Evolutionary conservation across 2,888 invertebrate genomes (phyloP).

Genomic region (Ectemnius continuus): DNA sequence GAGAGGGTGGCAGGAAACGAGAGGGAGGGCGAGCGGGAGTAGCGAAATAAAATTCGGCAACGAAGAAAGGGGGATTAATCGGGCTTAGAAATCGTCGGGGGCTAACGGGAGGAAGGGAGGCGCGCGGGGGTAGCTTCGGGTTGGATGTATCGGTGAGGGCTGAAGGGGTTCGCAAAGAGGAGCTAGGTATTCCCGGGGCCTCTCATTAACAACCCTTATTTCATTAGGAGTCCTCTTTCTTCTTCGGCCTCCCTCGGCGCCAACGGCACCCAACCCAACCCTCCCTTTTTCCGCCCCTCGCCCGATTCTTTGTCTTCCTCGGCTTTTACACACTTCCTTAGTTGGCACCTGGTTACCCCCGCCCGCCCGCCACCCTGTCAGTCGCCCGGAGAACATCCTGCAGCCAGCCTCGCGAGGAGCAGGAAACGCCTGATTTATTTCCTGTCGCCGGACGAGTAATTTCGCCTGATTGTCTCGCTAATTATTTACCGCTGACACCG

Average conservation of each 20-base stretch:
- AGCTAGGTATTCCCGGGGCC: slow-evolving; percentile 56
- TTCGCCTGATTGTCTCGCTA: slow-evolving; percentile 69
- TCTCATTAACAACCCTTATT: slow-evolving; percentile 73
- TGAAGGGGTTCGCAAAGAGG: slow-evolving; percentile 61
- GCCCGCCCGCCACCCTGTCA: slow-evolving; percentile 25
- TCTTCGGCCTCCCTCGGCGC: background rate
- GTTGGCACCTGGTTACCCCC: slow-evolving; percentile 28
- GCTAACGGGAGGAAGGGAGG: background rate
- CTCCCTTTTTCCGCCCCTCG: slow-evolving; percentile 17
- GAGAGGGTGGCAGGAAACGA: background rate
- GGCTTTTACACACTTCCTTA: slow-evolving; percentile 30
- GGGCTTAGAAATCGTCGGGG: slow-evolving; percentile 8
- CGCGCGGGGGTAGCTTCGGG: slow-evolving; percentile 9
- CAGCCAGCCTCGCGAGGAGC: slow-evolving; percentile 40
- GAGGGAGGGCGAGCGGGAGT: background rate
- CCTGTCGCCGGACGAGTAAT: slow-evolving; percentile 66
- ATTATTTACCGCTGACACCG: slow-evolving; percentile 62
- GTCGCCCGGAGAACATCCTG: slow-evolving; percentile 29
- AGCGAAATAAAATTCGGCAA: slow-evolving; percentile 14
- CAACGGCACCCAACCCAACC: slow-evolving; percentile 9
- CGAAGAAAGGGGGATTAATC: slow-evolving; percentile 14
- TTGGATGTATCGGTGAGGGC: slow-evolving; percentile 61
- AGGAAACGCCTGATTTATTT: slow-evolving; percentile 66
- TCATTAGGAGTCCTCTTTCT: slow-evolving; percentile 62
- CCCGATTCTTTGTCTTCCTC: slow-evolving; percentile 21